These are phyloP conservation scores for Synanthedon vespiformis DNA, from an alignment of 2,888 invertebrate species.

Conservation along the genomic window DNA sequence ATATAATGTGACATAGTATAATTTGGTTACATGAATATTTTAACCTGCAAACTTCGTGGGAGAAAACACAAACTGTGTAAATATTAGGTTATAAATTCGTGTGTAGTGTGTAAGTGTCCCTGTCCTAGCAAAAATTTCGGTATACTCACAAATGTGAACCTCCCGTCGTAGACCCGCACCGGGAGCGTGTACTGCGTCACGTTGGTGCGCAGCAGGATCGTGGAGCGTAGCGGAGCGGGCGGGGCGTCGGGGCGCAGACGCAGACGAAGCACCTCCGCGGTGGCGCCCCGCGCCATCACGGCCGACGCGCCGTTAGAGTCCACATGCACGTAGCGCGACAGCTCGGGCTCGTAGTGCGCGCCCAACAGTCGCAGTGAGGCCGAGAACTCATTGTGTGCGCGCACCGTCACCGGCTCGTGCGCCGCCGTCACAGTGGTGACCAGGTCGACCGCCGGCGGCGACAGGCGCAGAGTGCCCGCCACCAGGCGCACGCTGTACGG, in stretches of 20 bases:
- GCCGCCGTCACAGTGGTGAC: slow-evolving; percentile 14
- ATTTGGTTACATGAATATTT: too few species aligned
- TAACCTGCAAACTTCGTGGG: too few species aligned
- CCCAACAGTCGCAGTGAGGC: slow-evolving; percentile 25
- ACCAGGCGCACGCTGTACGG: slow-evolving; percentile 46
- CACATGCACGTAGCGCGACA: too few species aligned
- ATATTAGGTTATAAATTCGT: too few species aligned
- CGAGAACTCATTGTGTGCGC: slow-evolving; percentile 38
- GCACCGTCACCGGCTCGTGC: slow-evolving; percentile 20
- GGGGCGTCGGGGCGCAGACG: slow-evolving; percentile 8
- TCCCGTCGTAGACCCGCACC: slow-evolving; percentile 54
- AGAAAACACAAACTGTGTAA: too few species aligned
- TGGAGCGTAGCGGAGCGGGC: slow-evolving; percentile 9
- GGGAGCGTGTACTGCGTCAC: slow-evolving; percentile 52
- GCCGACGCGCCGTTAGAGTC: neutral
- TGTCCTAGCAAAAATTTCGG: too few species aligned
- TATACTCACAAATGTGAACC: slow-evolving; percentile 34
- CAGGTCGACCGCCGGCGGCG: slow-evolving; percentile 26
- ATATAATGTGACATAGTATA: too few species aligned
- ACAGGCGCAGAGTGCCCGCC: slow-evolving; percentile 31
- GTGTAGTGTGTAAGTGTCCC: too few species aligned
- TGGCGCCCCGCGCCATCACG: slow-evolving; percentile 9
- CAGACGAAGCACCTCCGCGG: slow-evolving; percentile 10
- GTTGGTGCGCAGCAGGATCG: slow-evolving; percentile 56
- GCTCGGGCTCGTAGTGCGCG: slow-evolving; percentile 20